phyloP scores from a whole-genome alignment of 64 coral and sea anemone species.

The Pachyseris speciosa region DNA sequence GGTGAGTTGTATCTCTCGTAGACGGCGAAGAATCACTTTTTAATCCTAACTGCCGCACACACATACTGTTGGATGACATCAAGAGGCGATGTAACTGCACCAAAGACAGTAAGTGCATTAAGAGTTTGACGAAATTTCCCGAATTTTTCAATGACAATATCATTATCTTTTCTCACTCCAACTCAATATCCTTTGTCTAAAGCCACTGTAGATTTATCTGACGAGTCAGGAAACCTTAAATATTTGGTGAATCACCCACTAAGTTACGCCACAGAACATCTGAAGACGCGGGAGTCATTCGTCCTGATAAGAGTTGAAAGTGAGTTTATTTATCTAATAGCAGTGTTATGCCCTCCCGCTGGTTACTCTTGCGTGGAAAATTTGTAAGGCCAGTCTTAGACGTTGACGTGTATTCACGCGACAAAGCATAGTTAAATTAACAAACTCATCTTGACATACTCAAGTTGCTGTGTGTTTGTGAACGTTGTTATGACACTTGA shows the following conservation, averaged over 20 bases:
- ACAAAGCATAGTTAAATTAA: background rate
- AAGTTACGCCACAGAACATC: slow-evolving; percentile 78
- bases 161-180: background rate
- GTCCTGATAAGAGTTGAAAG: slow-evolving; percentile 95
- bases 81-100: slow-evolving; percentile 89
- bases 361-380: background rate
- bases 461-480: background rate
- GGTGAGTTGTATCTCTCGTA: slow-evolving; percentile 8
- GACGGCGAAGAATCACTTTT: slow-evolving; percentile 91
- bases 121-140: background rate
- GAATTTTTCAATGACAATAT: background rate
- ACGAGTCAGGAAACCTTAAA: slow-evolving; percentile 95
- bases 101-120: slow-evolving; percentile 56
- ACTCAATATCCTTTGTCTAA: background rate
- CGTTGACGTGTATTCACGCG: background rate
- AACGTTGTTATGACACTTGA: too few species aligned
- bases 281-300: slow-evolving; percentile 93
- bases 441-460: background rate
- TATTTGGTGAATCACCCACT: slow-evolving; percentile 67
- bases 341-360: background rate
- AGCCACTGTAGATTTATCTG: slow-evolving; percentile 90
- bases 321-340: slow-evolving; percentile 56
- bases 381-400: background rate
- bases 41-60: slow-evolving; percentile 90
- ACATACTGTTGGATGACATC: slow-evolving; percentile 81